A percentile compares a stretch with the other conserved stretches of the same genome.
Evolutionary conservation across 2,797 vertebrate species (phyloP).

Genomic region (Gobio occitaniae): DNA sequence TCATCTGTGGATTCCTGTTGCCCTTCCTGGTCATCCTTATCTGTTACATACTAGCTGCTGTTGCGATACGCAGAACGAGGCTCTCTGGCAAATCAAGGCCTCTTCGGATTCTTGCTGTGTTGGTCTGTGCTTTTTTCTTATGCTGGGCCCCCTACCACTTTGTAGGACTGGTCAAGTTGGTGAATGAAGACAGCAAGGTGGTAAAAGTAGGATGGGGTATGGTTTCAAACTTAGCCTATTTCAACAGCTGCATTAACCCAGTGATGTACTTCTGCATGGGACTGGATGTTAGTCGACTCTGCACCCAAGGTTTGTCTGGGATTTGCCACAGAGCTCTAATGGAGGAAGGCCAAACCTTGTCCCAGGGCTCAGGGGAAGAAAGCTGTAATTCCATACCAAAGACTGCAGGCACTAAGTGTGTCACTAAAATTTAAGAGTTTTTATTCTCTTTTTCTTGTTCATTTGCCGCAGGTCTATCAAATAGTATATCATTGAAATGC

Average conservation of each 20-base stretch:
- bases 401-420: neutral
- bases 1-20: conserved; percentile 76
- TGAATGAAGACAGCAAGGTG: conserved; percentile 61
- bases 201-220: conserved; percentile 69
- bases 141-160: conserved; percentile 82
- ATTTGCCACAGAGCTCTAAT: conserved; percentile 69
- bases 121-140: conserved; percentile 80
- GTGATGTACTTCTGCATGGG: conserved; percentile 81
- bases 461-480: neutral
- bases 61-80: conserved; percentile 73
- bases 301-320: conserved; percentile 66
- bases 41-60: conserved; percentile 73
- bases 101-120: conserved; percentile 69
- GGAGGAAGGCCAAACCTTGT: conserved; percentile 61
- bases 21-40: conserved; percentile 77
- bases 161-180: conserved; percentile 77
- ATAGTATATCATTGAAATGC: neutral
- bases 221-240: conserved; percentile 72
- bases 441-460: neutral
- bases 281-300: conserved; percentile 59
- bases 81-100: conserved; percentile 70
- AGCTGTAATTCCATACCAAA: conserved; percentile 34
- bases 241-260: conserved; percentile 82
- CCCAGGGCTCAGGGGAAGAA: conserved; percentile 60
- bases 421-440: neutral